phyloP scores from a whole-genome alignment of 2,113 vertebrate species.

The Sander vitreus region DNA sequence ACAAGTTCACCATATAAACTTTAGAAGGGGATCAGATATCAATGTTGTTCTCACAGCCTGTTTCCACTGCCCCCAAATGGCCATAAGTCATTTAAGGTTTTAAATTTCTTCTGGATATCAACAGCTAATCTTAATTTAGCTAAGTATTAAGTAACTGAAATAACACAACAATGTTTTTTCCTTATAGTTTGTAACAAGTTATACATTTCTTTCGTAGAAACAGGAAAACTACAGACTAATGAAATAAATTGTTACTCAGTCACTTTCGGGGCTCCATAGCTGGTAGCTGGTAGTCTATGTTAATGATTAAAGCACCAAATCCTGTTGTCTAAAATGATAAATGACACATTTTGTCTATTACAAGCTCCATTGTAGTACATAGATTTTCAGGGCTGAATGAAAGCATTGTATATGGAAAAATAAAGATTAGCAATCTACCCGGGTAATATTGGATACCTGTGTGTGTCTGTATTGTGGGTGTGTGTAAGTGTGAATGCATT shows the following conservation, averaged over 20 bases:
- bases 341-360: conserved; percentile 17
- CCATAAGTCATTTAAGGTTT: not conserved
- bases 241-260: not conserved
- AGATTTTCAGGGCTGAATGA: conserved; percentile 45
- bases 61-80: not conserved
- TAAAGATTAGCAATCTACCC: conserved; percentile 26
- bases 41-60: not conserved
- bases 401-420: conserved; percentile 34
- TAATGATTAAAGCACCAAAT: conserved; percentile 25
- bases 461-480: conserved; percentile 26
- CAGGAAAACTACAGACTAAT: not conserved
- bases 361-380: conserved; percentile 10
- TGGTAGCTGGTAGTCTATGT: not conserved
- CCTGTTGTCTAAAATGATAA: conserved; percentile 51
- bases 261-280: not conserved
- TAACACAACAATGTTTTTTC: not conserved
- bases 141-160: not conserved
- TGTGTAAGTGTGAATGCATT: conserved; percentile 41
- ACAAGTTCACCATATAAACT: not conserved
- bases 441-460: conserved; percentile 20
- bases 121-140: not conserved
- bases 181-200: not conserved
- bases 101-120: not conserved
- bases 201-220: not conserved
- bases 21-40: not conserved